Evolutionary conservation across 2,888 invertebrate genomes (phyloP).

Genomic region (Pyrocoelia pectoralis): DNA sequence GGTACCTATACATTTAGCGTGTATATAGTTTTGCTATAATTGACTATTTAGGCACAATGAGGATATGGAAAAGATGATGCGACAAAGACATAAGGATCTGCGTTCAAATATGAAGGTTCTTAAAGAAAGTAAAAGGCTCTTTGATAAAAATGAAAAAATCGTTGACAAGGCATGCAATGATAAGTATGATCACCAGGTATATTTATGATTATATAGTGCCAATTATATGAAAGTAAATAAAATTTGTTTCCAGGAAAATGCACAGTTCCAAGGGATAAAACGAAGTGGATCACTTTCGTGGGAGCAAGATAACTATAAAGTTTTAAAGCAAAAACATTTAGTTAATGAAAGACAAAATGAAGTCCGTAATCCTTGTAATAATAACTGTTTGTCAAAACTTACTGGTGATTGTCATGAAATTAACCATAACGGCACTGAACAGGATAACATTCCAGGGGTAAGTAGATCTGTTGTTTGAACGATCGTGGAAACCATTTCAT

Average conservation of each 20-base stretch:
- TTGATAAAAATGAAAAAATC: constrained; percentile 46
- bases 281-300: constrained; percentile 69
- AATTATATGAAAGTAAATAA: too few relatives aligned
- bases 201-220: too few relatives aligned
- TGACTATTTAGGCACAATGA: constrained; percentile 74
- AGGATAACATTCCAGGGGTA: constrained; percentile 45
- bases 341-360: constrained; percentile 35
- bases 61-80: constrained; percentile 82
- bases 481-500: too few relatives aligned
- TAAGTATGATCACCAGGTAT: neutral
- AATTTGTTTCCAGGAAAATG: too few relatives aligned
- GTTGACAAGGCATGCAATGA: neutral
- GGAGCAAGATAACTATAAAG: constrained; percentile 67
- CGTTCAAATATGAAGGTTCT: constrained; percentile 63
- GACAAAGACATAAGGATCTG: constrained; percentile 73
- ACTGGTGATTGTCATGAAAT: constrained; percentile 31
- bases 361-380: constrained; percentile 16
- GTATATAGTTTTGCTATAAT: neutral
- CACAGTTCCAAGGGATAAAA: constrained; percentile 65
- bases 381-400: constrained; percentile 25
- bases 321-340: constrained; percentile 63
- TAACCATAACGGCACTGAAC: constrained; percentile 29
- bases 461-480: constrained; percentile 25
- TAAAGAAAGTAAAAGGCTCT: constrained; percentile 49
- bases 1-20: constrained; percentile 49